These are phyloP conservation scores for Aphelocoma californica DNA, from an alignment of 2,797 vertebrate genomes.

Conservation along the genomic window DNA sequence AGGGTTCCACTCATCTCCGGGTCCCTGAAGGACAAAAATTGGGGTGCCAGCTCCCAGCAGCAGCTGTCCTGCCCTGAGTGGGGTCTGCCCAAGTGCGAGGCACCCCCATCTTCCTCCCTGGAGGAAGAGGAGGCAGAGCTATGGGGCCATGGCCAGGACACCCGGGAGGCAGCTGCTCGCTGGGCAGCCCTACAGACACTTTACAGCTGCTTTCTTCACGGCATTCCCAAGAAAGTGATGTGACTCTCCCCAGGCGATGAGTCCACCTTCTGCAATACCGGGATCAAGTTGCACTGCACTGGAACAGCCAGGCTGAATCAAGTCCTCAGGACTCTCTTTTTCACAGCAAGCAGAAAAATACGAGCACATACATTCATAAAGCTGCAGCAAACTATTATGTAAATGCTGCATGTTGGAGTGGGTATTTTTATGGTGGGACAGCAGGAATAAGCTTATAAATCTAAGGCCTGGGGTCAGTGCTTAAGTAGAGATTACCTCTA, in stretches of 20 bases:
- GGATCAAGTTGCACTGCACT: conserved; percentile 23
- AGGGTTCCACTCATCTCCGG: background rate
- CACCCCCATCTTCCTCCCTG: background rate
- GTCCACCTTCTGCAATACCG: conserved; percentile 1
- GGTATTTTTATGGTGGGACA: conserved; percentile 54
- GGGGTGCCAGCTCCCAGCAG: background rate
- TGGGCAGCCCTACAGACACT: conserved; percentile 44
- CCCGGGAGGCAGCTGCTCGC: background rate
- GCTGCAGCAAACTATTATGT: background rate
- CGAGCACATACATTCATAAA: background rate
- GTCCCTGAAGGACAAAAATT: background rate
- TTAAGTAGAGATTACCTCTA: conserved; percentile 65
- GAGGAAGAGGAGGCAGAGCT: conserved; percentile 19
- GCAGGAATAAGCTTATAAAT: conserved; percentile 61
- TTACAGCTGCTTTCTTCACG: conserved; percentile 50
- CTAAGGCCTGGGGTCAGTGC: conserved; percentile 7
- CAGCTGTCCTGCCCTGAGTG: background rate
- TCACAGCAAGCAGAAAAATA: background rate
- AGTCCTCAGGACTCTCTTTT: background rate
- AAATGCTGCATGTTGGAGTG: background rate
- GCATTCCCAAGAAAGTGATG: conserved; percentile 61
- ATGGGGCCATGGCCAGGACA: background rate
- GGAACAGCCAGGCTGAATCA: conserved; percentile 1
- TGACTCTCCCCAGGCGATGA: conserved; percentile 42
- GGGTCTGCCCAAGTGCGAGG: background rate